phyloP scores from a whole-genome alignment of 1,140 invertebrate genomes.

The Drosophila saltans region DNA sequence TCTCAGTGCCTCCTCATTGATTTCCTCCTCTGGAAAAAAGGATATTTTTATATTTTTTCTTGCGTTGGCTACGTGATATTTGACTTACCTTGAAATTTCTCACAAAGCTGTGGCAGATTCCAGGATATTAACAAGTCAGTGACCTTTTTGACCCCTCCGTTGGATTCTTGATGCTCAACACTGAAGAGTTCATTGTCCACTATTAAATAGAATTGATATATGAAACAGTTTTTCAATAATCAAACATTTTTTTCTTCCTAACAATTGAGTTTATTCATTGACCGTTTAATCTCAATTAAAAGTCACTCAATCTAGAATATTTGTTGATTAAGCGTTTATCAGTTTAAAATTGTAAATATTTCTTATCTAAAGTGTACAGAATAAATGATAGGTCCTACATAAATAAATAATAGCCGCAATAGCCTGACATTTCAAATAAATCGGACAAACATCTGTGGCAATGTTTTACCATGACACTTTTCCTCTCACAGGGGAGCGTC shows the following conservation, averaged over 20 bases:
- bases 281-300: slow-evolving; percentile 7
- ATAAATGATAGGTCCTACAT: not conserved
- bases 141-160: slow-evolving; percentile 18
- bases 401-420: slow-evolving; percentile 3
- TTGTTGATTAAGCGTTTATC: slow-evolving; percentile 5
- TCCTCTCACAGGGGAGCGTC: not conserved
- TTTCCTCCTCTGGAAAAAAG: slow-evolving; percentile 25
- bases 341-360: not conserved
- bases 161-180: not conserved
- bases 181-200: slow-evolving; percentile 10
- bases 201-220: not conserved
- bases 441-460: slow-evolving; percentile 2
- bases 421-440: slow-evolving; percentile 14
- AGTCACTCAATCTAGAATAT: not conserved
- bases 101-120: slow-evolving; percentile 1
- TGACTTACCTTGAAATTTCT: slow-evolving; percentile 27
- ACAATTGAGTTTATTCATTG: not conserved
- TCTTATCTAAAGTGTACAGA: not conserved
- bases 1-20: slow-evolving; percentile 21
- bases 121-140: slow-evolving; percentile 30
- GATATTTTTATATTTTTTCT: not conserved
- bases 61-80: not conserved
- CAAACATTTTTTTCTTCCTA: too few relatives aligned
- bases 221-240: not conserved
- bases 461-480: slow-evolving; percentile 10